These are phyloP conservation scores for Oryzias curvinotus DNA, from an alignment of 2,113 vertebrate genomes.

Conservation along the genomic window DNA sequence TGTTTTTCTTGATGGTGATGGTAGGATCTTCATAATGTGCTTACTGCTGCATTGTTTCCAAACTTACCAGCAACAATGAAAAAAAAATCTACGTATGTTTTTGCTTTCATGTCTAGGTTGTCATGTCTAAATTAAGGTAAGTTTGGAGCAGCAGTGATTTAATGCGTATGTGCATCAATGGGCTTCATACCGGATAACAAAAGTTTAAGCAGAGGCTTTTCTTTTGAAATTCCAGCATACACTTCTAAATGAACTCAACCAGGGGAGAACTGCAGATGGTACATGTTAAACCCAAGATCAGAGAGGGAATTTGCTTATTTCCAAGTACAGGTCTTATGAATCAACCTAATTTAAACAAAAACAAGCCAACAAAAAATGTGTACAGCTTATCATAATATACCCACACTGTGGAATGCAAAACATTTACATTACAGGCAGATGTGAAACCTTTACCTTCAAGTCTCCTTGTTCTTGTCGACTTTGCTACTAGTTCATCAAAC, in stretches of 20 bases:
- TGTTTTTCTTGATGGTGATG: too few relatives aligned
- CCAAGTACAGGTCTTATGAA: conserved; percentile 10
- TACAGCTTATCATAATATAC: conserved; percentile 11
- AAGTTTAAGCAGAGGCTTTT: conserved; percentile 8
- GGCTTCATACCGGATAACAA: background rate
- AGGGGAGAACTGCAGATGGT: conserved; percentile 20
- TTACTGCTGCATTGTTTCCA: too few relatives aligned
- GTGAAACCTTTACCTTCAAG: conserved; percentile 11
- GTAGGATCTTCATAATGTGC: too few relatives aligned
- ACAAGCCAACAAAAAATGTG: conserved; percentile 13
- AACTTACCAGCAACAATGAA: too few relatives aligned
- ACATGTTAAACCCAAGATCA: conserved; percentile 2
- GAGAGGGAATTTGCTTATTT: conserved; percentile 11
- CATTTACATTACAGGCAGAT: conserved; percentile 18
- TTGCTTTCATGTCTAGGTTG: too few relatives aligned
- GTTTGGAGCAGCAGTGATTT: too few relatives aligned
- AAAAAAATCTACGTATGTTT: too few relatives aligned
- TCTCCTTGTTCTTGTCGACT: background rate
- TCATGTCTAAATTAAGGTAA: too few relatives aligned
- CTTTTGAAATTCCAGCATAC: conserved; percentile 8
- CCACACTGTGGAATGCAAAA: conserved; percentile 20
- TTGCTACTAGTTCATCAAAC: conserved; percentile 52
- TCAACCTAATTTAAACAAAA: conserved; percentile 10
- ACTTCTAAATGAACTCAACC: conserved; percentile 18
- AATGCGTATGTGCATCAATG: too few relatives aligned